phyloP scores from a whole-genome alignment of 2,888 invertebrate genomes.

The Corythucha ciliata region DNA sequence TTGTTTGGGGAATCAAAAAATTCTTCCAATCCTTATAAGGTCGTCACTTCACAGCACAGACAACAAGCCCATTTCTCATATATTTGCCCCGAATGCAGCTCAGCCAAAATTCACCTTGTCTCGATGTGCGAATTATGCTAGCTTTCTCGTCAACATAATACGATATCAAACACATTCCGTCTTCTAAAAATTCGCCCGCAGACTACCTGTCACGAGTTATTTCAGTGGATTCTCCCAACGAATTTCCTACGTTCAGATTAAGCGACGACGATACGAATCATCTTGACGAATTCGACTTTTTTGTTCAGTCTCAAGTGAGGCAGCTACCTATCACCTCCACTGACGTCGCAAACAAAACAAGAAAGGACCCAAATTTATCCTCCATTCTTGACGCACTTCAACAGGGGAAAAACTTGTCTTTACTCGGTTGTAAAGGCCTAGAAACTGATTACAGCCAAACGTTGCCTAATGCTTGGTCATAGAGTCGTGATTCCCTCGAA shows the following conservation, averaged over 20 bases:
- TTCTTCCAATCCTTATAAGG: conserved; percentile 42
- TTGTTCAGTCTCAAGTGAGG: background rate
- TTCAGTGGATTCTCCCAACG: no score
- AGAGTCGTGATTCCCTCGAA: no score
- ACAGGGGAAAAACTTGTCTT: background rate
- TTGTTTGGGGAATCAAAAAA: conserved; percentile 22
- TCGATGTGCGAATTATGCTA: conserved; percentile 15
- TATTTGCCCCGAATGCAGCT: conserved; percentile 30
- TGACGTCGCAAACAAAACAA: background rate
- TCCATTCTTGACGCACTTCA: background rate
- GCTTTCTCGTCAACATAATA: conserved; percentile 9
- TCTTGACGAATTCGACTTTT: background rate
- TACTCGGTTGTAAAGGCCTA: background rate
- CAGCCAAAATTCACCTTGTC: conserved; percentile 16
- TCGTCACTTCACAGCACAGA: conserved; percentile 40
- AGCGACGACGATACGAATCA: no score
- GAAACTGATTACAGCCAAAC: background rate
- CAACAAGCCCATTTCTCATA: conserved; percentile 37
- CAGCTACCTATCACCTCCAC: no score
- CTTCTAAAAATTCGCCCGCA: no score
- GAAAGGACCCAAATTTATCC: background rate
- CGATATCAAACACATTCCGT: no score
- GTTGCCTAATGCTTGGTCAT: no score
- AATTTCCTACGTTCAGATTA: no score
- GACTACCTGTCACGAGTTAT: no score